phyloP scores from a whole-genome alignment of 1,140 invertebrate species.

The Caligus rogercresseyi region DNA sequence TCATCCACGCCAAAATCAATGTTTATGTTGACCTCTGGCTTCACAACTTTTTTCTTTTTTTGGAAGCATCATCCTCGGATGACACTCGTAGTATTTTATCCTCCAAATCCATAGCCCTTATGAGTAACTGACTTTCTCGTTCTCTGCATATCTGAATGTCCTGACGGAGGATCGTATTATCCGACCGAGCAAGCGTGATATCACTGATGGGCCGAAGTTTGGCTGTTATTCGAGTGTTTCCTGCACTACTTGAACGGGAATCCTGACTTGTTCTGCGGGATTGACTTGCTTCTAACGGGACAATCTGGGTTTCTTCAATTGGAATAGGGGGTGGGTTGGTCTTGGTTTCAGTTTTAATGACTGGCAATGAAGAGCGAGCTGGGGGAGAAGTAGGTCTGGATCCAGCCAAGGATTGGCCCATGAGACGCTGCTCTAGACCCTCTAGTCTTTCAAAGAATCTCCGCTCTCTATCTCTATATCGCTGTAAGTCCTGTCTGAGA shows the following conservation, averaged over 20 bases:
- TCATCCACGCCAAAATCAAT: slow-evolving; percentile 3
- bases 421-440: background rate
- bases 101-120: slow-evolving; percentile 7
- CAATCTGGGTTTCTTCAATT: background rate
- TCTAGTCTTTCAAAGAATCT: slow-evolving; percentile 1
- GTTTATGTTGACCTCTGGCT: slow-evolving; percentile 10
- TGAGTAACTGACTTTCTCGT: slow-evolving; percentile 2
- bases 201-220: background rate
- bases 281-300: background rate
- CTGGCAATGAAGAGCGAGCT: background rate
- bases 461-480: slow-evolving; percentile 5
- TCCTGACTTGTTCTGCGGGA: background rate
- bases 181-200: slow-evolving; percentile 4
- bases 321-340: background rate
- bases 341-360: background rate
- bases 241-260: background rate
- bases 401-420: background rate
- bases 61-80: background rate
- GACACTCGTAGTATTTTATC: background rate
- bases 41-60: background rate
- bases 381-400: background rate
- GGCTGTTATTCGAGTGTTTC: background rate
- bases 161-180: slow-evolving; percentile 9
- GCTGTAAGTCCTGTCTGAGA: slow-evolving; percentile 2
- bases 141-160: slow-evolving; percentile 12